Base-by-base conservation (phyloP, 2,888 invertebrate genomes). In the Julus scandinavius region DNA sequence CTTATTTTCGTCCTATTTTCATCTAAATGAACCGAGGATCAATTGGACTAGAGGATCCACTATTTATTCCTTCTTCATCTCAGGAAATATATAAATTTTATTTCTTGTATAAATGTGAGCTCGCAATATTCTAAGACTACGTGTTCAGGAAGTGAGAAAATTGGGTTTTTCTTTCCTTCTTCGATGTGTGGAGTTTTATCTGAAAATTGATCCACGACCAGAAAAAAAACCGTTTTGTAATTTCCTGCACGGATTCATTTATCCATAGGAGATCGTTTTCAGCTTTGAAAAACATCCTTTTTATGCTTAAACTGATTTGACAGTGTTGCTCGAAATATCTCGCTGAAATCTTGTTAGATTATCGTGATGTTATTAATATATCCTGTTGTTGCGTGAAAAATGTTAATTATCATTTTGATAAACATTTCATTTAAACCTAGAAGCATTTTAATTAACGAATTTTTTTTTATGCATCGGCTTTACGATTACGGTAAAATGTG, bases 1-100 rank as follows among this genome's bases (percentile, higher is more conserved):
- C 29, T 29, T 29, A 29, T 29, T 0, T 38, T 80, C 80, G 80
- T 80, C 38, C 38, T 40, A 40, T 80, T 80, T 38, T 40, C 15
- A 80, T 80, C 38, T 40, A 80, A 40, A 80, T 80, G 80, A 29
- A 40, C 29, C 38, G 15, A 38, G 80, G 38, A 80, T 80, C 38
- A 80, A 80, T 38, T 40, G 80, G 80, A 1, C 13, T 13, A 38
- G 80, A 38, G 38, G 29, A 80, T 80, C 80, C 54, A 54, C 54
- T 54, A 15, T 54, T 29, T 54, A 80, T 80, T 40, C 38, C 38
- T 38, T 2, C 80, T 13, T 15, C 80, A 80, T 13, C 80, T 40
- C 38, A 80, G 80, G 80, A 80, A 40, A 80, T 80, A 29, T 29
- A 80, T 80, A 80, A 80, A 80, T 80, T 80, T 80, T 40, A 80